Evolutionary conservation across 2,888 invertebrate genomes (phyloP), one percentile per base, ranked within the genome.

Genomic region (Drosophila paucipuncta): DNA sequence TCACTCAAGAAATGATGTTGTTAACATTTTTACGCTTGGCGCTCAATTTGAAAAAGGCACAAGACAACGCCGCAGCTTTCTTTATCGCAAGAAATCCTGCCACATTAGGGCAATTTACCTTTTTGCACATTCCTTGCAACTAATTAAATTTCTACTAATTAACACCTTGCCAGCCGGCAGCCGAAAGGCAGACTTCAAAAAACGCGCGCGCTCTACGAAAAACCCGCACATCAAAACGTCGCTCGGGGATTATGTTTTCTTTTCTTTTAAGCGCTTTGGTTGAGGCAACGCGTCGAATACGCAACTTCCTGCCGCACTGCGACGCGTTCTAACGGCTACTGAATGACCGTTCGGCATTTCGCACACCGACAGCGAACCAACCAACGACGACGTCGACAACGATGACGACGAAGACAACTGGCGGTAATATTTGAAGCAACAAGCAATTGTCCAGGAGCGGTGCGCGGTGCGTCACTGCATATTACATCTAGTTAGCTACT

Each of bases 251-350:
- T 47, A 47, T 16, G 25, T 47, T 25, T 47, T 25, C 16, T 25
- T 16, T 25, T 25, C 4, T 25, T 16, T 28, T 28, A 18, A 11
- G 28, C 31, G 58, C 13, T 62, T 64, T 53, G 47, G 28, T 11
- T 53, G 55, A 39, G 60, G 50, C 72, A 73, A 75, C 68, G 86
- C 86, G 87, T 82, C 88, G 88, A 86, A 84, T 89, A 90, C 87
- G 87, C 89, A 83, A 88, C 65, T 90, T 86, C 87, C 91, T 86
- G 84, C 89, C 89, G 90, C 83, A 76, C 88, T 74, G 88, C 74
- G 83, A 82, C 87, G 85, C 91, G 87, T 83, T 79, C 91, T 76
- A 86, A 90, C 89, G 87, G 88, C 88, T 81, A 89, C 87, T 88
- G 86, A 90, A 86, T 78, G 71, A 62, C 65, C 80, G 76, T 65